A percentile compares a stretch with the other conserved stretches of the same genome.
Evolutionary conservation across 1,140 invertebrate species (phyloP).

Genomic region (Aphelinus certus): DNA sequence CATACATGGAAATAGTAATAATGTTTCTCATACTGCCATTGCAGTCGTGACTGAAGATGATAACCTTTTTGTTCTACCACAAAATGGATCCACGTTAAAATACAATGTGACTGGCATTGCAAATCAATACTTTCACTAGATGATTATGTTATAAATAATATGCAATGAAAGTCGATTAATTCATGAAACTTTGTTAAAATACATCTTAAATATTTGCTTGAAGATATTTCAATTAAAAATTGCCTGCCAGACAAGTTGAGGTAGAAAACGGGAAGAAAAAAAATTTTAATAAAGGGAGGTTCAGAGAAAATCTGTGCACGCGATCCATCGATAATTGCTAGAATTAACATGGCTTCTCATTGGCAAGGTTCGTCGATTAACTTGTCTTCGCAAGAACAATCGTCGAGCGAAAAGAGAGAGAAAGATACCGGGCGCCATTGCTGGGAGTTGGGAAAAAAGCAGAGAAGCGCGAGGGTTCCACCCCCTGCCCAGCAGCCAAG

Average conservation of each 20-base stretch:
- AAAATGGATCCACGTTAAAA: no score
- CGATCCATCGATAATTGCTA: constrained; percentile 27
- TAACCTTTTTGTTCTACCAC: no score
- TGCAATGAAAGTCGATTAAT: no score
- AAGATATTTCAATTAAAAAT: not conserved
- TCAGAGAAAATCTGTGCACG: constrained; percentile 8
- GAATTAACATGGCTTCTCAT: constrained; percentile 28
- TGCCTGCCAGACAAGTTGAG: no score
- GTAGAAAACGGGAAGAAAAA: not conserved
- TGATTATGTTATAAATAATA: no score
- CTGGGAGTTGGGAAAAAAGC: constrained; percentile 32
- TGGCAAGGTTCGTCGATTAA: constrained; percentile 16
- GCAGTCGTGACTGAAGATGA: no score
- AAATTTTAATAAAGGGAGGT: not conserved
- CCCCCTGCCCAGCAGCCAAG: constrained; percentile 28
- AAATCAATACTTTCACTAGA: no score
- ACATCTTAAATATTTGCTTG: not conserved
- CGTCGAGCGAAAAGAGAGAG: not conserved
- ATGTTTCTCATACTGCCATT: no score
- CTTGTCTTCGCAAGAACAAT: constrained; percentile 25
- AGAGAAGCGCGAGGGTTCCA: constrained; percentile 24
- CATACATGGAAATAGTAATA: no score
- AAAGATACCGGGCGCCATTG: constrained; percentile 31
- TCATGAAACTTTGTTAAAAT: no score
- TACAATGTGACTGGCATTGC: no score